A percentile compares a stretch with the other conserved stretches of the same genome.
Conservation (phyloP, 2,113 vertebrate genomes). For the Notothenia coriiceps region DNA sequence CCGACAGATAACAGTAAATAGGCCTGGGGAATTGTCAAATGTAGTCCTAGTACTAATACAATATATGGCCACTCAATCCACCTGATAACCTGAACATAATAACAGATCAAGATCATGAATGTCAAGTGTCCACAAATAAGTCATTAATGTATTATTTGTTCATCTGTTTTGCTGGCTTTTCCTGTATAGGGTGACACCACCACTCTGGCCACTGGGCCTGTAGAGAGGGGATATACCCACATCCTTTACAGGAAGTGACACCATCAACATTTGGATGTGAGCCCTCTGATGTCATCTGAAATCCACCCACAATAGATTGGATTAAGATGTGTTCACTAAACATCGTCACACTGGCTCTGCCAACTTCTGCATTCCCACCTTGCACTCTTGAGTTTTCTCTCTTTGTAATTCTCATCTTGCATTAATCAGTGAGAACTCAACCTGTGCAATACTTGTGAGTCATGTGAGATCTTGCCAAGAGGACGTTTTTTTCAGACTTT, state of each 20-base stretch:
- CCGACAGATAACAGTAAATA: slow-evolving; percentile 35
- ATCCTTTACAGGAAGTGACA: slow-evolving; percentile 54
- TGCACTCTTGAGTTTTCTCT: neutral
- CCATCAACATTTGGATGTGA: slow-evolving; percentile 25
- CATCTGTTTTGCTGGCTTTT: slow-evolving; percentile 19
- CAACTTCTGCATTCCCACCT: neutral
- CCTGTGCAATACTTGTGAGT: slow-evolving; percentile 26
- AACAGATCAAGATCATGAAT: slow-evolving; percentile 32
- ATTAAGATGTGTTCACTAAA: slow-evolving; percentile 28
- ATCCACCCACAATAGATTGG: slow-evolving; percentile 19
- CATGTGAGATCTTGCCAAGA: slow-evolving; percentile 10
- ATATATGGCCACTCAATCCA: slow-evolving; percentile 12
- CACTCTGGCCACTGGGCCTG: neutral
- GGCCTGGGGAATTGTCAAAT: slow-evolving; percentile 18
- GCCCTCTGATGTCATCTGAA: slow-evolving; percentile 47
- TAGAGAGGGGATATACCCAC: slow-evolving; percentile 9
- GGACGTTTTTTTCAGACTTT: slow-evolving; percentile 4
- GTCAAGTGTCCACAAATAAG: neutral
- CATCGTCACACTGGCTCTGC: neutral
- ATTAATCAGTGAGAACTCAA: neutral
- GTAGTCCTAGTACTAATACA: slow-evolving; percentile 17
- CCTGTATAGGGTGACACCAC: slow-evolving; percentile 3
- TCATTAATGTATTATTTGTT: slow-evolving; percentile 23
- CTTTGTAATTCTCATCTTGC: neutral
- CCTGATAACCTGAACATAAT: slow-evolving; percentile 36